Evolutionary conservation across 2,888 invertebrate genomes (phyloP), one percentile per base, ranked within the genome.

Genomic region (Girardia tigrina): DNA sequence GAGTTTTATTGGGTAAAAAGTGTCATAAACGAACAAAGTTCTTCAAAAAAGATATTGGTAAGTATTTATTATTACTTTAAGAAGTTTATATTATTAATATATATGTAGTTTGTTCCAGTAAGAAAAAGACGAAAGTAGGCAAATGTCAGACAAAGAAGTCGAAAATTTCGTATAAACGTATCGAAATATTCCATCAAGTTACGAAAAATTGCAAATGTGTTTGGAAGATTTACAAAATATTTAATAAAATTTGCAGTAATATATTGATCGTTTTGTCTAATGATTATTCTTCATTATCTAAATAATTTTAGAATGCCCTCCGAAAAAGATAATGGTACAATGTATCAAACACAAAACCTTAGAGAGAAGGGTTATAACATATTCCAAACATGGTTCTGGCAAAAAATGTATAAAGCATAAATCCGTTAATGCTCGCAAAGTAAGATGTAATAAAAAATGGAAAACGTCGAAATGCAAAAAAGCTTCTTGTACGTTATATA

Each of bases 221-320:
- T 56, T 74, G 42, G 74, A 56, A 28, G 8, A 26, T 42, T 26
- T 20, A 27, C 8, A 42, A 71, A 70, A 2, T 26, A 4, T 26
- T 6, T n/a, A 42, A 56, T 12, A 6, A 26, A 14, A 36, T 74
- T n/a, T 74, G 74, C 56, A 74, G 74, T 74, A 56, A 74, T 23
- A 16, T 14, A 20, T 6, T 28, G 29, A 29, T 8, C 26, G 12
- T 70, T 70, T 70, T 8, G 20, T 71, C n/a, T 26, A 28, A 6
- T 26, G 14, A 12, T 71, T n/a, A 6, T 71, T 14, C 4, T 28
- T 28, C 23, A 72, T 6, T 29, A 29, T 20, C 6, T 4, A 26
- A 14, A n/a, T 56, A 42, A n/a, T n/a, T 74, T 27, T n/a, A 74
- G 74, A 74, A 23, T 74, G 74, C 69, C 74, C 74, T 8, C 42